Evolutionary conservation across 2,113 vertebrate genomes (phyloP).

Genomic region (Rhipidura dahli): DNA sequence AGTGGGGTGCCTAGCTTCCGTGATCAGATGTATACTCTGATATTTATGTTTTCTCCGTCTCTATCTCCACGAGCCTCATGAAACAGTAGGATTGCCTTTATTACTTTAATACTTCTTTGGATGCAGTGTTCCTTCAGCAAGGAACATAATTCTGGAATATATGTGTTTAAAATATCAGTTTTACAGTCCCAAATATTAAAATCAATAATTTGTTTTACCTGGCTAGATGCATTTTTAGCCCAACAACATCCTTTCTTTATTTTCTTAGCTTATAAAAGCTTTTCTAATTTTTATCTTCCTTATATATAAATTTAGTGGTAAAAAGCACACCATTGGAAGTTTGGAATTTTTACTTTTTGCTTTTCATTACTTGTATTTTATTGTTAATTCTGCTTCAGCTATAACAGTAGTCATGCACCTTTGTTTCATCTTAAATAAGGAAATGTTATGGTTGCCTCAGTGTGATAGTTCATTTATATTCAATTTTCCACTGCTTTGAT

Average conservation of each 20-base stretch:
- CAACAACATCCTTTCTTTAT: not conserved
- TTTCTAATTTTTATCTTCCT: not conserved
- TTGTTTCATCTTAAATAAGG: not conserved
- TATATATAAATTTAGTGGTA: not conserved
- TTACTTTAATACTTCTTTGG: not conserved
- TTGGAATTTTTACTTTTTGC: not conserved
- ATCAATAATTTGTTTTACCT: not conserved
- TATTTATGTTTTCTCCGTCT: not conserved
- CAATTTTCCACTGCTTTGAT: not conserved
- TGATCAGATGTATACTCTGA: not conserved
- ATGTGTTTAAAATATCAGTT: not conserved
- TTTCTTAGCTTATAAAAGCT: not conserved
- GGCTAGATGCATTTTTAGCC: not conserved
- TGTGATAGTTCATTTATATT: not conserved
- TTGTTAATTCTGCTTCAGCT: not conserved
- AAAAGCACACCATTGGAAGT: not conserved
- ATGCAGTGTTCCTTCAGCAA: not conserved
- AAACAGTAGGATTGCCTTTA: not conserved
- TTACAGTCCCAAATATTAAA: not conserved
- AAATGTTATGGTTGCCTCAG: not conserved
- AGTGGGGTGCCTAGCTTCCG: not conserved
- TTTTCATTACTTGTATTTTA: not conserved
- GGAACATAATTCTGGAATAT: not conserved
- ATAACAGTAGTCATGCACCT: rapidly evolving
- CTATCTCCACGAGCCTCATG: not conserved